A percentile compares a stretch with the other conserved stretches of the same genome.
Evolutionary conservation across 2,797 vertebrate species (phyloP).

Genomic region (Sorex maritimensis): DNA sequence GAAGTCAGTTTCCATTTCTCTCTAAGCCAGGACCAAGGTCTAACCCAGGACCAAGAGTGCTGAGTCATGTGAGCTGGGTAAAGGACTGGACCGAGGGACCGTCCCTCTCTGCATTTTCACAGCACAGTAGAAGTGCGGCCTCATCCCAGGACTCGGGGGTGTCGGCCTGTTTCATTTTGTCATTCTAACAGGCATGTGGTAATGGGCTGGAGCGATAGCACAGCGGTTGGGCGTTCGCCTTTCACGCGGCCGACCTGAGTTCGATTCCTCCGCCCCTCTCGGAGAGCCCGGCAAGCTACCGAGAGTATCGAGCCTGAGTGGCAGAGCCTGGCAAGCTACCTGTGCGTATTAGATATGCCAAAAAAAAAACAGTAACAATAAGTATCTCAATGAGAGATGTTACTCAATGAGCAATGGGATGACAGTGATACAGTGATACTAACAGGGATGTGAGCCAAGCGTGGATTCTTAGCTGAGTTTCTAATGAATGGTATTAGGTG

Average conservation of each 20-base stretch:
- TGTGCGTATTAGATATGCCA: too few species aligned
- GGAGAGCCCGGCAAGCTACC: too few species aligned
- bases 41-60: neutral
- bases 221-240: too few species aligned
- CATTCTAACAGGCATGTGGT: neutral
- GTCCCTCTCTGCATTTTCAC: neutral
- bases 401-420: too few species aligned
- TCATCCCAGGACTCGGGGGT: neutral
- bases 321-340: too few species aligned
- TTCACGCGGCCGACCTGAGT: too few species aligned
- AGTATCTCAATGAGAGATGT: too few species aligned
- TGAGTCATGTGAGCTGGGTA: neutral
- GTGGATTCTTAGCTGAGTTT: neutral
- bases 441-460: neutral
- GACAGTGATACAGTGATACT: too few species aligned
- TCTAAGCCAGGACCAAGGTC: neutral
- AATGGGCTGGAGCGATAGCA: too few species aligned
- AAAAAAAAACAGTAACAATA: too few species aligned
- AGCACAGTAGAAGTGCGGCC: neutral
- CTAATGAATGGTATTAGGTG: neutral
- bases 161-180: neutral
- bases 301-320: too few species aligned
- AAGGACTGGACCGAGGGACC: neutral
- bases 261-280: too few species aligned
- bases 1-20: constrained; percentile 8